These are phyloP conservation scores for Drosophila murphyi DNA, from an alignment of 1,140 invertebrate species.

Conservation along the genomic window DNA sequence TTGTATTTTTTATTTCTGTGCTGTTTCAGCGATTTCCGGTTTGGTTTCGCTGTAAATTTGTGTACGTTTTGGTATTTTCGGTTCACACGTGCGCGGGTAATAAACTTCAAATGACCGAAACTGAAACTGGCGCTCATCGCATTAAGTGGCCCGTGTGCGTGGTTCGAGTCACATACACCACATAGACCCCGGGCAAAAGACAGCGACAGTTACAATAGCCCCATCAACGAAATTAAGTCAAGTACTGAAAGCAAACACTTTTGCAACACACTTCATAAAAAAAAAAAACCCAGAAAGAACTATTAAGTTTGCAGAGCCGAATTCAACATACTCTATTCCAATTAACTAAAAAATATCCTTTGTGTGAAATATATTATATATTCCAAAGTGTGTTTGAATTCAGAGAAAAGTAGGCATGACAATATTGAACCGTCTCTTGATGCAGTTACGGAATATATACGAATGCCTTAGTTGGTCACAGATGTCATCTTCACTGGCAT, in stretches of 20 bases:
- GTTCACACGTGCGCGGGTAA: conserved; percentile 80
- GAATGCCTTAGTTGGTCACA: not conserved
- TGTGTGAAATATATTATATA: too few species aligned
- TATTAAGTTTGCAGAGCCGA: not conserved
- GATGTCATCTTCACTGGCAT: not conserved
- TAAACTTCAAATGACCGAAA: conserved; percentile 81
- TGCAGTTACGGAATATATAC: too few species aligned
- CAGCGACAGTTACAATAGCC: not conserved
- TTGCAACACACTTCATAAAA: conserved; percentile 44
- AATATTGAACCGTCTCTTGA: too few species aligned
- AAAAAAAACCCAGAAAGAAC: not conserved
- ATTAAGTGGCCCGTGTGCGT: conserved; percentile 52
- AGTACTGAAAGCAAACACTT: conserved; percentile 50
- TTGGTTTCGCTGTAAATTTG: conserved; percentile 73
- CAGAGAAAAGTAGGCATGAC: too few species aligned
- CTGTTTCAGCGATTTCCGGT: conserved; percentile 66
- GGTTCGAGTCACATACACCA: conserved; percentile 35
- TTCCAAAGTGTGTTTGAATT: too few species aligned
- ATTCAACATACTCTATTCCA: not conserved
- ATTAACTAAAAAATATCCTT: not conserved
- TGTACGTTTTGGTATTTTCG: conserved; percentile 80
- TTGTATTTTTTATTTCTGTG: conserved; percentile 7
- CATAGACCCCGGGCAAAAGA: conserved; percentile 4
- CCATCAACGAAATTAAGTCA: conserved; percentile 45
- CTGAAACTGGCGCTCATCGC: conserved; percentile 47